Evolutionary conservation across 2,797 vertebrate species (phyloP), one percentile per base, ranked within the genome.

Genomic region (Pelobates cultripes): DNA sequence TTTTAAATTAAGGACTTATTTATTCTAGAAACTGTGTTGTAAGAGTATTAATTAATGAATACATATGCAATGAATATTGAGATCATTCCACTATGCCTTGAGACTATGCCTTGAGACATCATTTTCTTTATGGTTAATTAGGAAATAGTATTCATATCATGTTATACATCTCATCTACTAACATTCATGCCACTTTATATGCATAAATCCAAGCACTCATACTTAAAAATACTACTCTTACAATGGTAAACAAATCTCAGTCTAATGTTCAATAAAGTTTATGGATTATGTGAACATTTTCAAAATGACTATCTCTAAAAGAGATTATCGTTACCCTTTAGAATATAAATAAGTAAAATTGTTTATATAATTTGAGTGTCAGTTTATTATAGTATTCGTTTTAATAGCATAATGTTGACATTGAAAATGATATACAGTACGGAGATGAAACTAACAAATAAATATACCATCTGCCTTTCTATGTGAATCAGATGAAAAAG

Each of bases 51-150:
- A 75, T 57, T 80, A 69, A 80, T 80, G 72, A 75, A 75, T 80
- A 61, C 78, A 68, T 41, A 70, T 41, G 57, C 28, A 75, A 74
- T 74, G 73, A 70, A 44, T 68, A 57, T 57, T 72, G 42, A 63
- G 68, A 80, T 68, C 42, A 47, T n/a, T 61, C 72, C 45, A 42
- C 72, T 80, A 74, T 75, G 79, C 79, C 79, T 69, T 45, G 15
- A 80, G 79, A 80, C 72, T 80, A 74, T 75, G 79, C 79, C 79
- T 69, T 45, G 15, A 80, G 79, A 80, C 72, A 80, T 74, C 7
- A 69, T 80, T 61, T 61, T 80, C 72, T 45, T 75, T 63, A 80
- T 80, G 71, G 63, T 80, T 80, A 75, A 80, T 80, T 80, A 80
- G 64, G 57, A 63, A 69, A 69, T 75, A 71, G 63, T 70, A 80